Evolutionary conservation across 2,797 vertebrate genomes (phyloP).

Genomic region (Catamblyrhynchus diadema): DNA sequence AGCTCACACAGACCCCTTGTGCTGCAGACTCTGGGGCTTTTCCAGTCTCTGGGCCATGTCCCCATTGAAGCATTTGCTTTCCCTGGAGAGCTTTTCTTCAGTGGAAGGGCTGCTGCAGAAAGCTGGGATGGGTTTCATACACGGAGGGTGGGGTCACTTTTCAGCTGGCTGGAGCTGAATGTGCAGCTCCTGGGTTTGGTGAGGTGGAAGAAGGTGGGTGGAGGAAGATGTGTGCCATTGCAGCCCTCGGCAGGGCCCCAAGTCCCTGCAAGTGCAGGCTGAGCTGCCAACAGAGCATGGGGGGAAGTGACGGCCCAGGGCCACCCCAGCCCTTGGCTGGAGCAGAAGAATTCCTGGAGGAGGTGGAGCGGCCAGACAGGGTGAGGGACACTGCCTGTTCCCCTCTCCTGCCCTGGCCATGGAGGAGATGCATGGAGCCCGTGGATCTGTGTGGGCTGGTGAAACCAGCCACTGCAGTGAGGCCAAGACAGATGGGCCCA

Average conservation of each 20-base stretch:
- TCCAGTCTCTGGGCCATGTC: background rate
- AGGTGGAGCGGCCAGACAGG: background rate
- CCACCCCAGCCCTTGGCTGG: background rate
- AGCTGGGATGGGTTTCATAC: background rate
- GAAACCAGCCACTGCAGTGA: background rate
- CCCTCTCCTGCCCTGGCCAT: background rate
- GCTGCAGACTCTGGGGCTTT: background rate
- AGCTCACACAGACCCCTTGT: fast-evolving
- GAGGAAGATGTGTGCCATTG: fast-evolving
- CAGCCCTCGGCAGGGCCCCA: background rate
- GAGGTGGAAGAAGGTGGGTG: background rate
- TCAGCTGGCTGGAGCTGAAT: background rate
- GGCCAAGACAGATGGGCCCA: background rate
- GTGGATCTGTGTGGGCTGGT: background rate
- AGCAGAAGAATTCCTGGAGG: background rate
- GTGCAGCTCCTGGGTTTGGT: fast-evolving
- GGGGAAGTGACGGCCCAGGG: background rate
- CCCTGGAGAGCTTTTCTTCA: background rate
- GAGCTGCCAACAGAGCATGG: background rate
- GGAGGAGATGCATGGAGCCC: background rate
- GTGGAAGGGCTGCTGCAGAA: background rate
- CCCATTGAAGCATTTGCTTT: background rate
- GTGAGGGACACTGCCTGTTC: background rate
- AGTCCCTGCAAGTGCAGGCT: background rate
- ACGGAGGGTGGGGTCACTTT: background rate